Evolutionary conservation across 2,888 invertebrate species (phyloP).

Genomic region (Kryphioiulus occultus): DNA sequence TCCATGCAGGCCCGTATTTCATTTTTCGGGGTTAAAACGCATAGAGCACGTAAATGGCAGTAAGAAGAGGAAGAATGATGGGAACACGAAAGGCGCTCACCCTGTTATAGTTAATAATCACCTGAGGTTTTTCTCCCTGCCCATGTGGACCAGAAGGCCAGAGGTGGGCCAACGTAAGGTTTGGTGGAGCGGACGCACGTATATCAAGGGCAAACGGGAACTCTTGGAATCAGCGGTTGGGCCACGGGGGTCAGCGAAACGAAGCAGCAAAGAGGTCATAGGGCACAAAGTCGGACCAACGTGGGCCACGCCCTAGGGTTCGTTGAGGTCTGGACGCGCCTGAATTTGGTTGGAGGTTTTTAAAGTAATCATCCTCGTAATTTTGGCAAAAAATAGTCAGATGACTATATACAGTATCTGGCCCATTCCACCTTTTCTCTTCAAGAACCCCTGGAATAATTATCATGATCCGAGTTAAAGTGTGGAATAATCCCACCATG

Average conservation of each 20-base stretch:
- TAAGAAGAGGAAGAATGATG: conserved; percentile 26
- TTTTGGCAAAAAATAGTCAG: neutral
- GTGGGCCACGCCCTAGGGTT: neutral
- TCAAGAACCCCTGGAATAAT: no score
- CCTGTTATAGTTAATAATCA: conserved; percentile 31
- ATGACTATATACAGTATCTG: no score
- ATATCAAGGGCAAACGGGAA: conserved; percentile 31
- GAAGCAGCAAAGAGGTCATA: neutral
- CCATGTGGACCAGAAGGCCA: conserved; percentile 2
- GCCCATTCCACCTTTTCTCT: no score
- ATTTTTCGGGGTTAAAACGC: conserved; percentile 29
- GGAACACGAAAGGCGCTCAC: conserved; percentile 17
- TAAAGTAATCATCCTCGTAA: neutral
- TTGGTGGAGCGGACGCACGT: neutral
- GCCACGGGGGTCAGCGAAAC: neutral
- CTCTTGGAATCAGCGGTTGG: neutral
- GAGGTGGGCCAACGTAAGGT: neutral
- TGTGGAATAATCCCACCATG: no score
- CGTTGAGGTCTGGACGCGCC: neutral
- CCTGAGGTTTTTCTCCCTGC: neutral
- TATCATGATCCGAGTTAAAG: no score
- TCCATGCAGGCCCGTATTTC: conserved; percentile 11
- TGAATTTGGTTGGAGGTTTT: neutral
- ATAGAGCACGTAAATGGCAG: conserved; percentile 25
- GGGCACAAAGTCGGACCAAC: conserved; percentile 18